Evolutionary conservation across 2,113 vertebrate genomes (phyloP).

Genomic region (Laterallus jamaicensis): DNA sequence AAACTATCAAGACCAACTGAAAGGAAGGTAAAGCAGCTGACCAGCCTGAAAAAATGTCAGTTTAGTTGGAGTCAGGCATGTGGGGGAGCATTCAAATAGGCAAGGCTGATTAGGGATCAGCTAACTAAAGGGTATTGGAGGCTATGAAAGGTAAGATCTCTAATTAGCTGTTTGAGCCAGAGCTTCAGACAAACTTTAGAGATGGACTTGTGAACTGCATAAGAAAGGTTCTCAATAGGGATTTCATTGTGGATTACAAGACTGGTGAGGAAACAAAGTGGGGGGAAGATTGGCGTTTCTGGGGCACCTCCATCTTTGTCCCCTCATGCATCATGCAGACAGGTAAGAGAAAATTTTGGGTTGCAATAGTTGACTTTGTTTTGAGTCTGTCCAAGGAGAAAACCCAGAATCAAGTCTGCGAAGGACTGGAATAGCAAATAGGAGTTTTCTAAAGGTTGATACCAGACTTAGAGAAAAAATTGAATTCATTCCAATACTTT

Average conservation of each 20-base stretch:
- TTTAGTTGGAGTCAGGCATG: not conserved
- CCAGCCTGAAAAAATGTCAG: not conserved
- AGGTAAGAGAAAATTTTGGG: constrained; percentile 8
- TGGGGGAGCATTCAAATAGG: not conserved
- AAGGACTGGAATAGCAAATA: not conserved
- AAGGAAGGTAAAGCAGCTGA: not conserved
- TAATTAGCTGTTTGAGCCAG: constrained; percentile 37
- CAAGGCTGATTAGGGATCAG: constrained; percentile 13
- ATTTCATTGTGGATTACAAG: not conserved
- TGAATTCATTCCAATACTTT: not conserved
- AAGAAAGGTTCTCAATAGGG: not conserved
- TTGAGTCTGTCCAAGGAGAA: not conserved
- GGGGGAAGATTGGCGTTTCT: not conserved
- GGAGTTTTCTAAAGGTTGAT: not conserved
- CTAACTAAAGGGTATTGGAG: not conserved
- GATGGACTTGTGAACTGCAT: not conserved
- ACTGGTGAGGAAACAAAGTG: not conserved
- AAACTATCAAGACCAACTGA: not conserved
- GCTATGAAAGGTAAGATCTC: not conserved
- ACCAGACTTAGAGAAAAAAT: not conserved
- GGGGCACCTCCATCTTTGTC: not conserved
- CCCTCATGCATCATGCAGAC: not conserved
- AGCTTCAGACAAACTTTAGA: not conserved
- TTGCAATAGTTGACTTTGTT: not conserved
- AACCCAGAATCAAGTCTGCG: not conserved